Base-by-base conservation (phyloP, 2,113 vertebrate species). In the Siniperca chuatsi region DNA sequence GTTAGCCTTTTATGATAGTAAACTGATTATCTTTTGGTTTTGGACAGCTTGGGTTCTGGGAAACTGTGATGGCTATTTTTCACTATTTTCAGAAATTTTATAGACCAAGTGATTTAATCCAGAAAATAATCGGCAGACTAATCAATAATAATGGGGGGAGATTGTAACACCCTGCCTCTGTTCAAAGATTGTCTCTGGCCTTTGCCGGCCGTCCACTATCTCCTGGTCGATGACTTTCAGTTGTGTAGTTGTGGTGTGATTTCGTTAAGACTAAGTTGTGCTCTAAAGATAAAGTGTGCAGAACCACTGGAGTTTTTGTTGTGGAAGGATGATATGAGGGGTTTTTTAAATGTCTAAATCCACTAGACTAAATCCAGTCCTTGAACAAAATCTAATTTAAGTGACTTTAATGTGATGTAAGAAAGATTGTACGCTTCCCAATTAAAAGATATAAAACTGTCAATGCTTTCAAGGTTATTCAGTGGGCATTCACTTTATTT, bases 371-470 rank as follows among this genome's bases (percentile, higher is more conserved):
- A n/a, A 74, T 67, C 44, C 9, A 40, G n/a, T 9, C 29, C 29
- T 66, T 35, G 40, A 58, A 40, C 10, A 73, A 42, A 44, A 69
- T 79, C 20, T 65, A 25, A 71, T 68, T 79, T 13, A 67, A 68
- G 46, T 52, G 2, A 58, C 52, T 75, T 37, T 46, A 40, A 46
- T 21, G 46, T 67, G 77, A 46, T 67, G 10, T 20, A 15, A 25
- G 7, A 69, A 23, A 57, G 37, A 15, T 46, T 72, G 48, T 44
- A 57, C 0, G 48, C 33, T 25, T 61, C 4, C 33, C 20, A 58
- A 67, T 61, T 18, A 72, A 78, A 83, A 75, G 1, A 37, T 37
- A 13, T n/a, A 64, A 73, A 77, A 67, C 37, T 40, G 20, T 3
- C 55, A 55, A 0, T 62, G 40, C 76, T 66, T 75, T 75, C 0